A percentile compares a stretch with the other conserved stretches of the same genome.
Conservation (phyloP, 2,113 vertebrate genomes). For the Tamias sibiricus region DNA sequence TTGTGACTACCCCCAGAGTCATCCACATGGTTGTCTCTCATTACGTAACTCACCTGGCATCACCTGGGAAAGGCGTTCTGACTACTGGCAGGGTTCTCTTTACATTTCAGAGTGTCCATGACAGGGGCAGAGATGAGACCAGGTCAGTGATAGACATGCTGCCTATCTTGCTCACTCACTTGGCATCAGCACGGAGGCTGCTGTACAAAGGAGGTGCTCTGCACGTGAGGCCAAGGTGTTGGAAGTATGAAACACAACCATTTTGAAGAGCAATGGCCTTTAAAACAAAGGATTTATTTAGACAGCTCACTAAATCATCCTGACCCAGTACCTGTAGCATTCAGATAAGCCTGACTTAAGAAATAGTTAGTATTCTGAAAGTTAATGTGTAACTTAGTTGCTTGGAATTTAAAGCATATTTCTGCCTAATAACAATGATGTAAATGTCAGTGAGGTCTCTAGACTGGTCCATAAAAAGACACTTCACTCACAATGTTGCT, state of each 20-base stretch:
- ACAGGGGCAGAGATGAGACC: background rate
- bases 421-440: conserved; percentile 51
- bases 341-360: conserved; percentile 9
- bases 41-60: background rate
- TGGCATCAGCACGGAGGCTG: background rate
- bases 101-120: background rate
- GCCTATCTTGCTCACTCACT: background rate
- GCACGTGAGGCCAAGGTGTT: background rate
- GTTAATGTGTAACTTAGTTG: conserved; percentile 34
- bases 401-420: conserved; percentile 61
- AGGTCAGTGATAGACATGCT: background rate
- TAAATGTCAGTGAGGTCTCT: conserved; percentile 34
- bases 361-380: conserved; percentile 42
- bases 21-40: accelerated
- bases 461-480: conserved; percentile 50
- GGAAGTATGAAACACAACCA: background rate
- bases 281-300: conserved; percentile 23
- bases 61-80: background rate
- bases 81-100: background rate
- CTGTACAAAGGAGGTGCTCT: background rate
- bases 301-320: conserved; percentile 34
- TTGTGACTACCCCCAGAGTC: background rate
- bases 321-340: conserved; percentile 21
- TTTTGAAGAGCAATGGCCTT: background rate
- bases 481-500: conserved; percentile 43